Conservation (phyloP, 2,113 vertebrate species). For the Anser cygnoides region DNA sequence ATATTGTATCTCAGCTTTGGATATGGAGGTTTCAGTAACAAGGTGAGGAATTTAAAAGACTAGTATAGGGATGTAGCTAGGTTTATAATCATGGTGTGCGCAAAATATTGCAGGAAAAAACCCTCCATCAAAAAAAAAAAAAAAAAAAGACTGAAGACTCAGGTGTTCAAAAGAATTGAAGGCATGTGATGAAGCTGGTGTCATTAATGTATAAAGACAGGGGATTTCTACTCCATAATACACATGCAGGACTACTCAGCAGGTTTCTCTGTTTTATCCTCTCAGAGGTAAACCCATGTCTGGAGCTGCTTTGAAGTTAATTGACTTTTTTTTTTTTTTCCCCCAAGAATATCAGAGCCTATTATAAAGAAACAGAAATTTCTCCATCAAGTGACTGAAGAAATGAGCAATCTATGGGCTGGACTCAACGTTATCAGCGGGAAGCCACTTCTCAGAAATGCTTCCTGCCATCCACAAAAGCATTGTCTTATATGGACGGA, state of each 20-base stretch:
- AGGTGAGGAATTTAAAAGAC: neutral
- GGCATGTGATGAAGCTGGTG: neutral
- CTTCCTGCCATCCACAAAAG: neutral
- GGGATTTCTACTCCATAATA: neutral
- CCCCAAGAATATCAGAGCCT: neutral
- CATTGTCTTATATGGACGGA: accelerated
- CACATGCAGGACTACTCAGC: neutral
- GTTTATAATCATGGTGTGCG: neutral
- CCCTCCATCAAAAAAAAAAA: neutral
- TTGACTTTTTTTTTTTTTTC: neutral
- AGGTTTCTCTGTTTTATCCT: neutral
- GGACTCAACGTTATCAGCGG: accelerated
- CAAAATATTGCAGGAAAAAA: neutral
- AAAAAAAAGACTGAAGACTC: neutral
- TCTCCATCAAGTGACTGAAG: neutral
- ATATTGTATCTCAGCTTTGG: neutral
- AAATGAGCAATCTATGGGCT: accelerated
- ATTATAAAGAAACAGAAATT: neutral
- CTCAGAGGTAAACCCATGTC: neutral
- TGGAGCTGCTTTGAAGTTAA: neutral
- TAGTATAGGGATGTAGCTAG: accelerated
- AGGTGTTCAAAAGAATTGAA: neutral
- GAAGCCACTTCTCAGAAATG: neutral
- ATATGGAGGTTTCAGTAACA: accelerated
- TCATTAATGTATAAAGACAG: accelerated